Evolutionary conservation across 2,888 invertebrate genomes (phyloP).

Genomic region (Stenchaetothrips biformis): DNA sequence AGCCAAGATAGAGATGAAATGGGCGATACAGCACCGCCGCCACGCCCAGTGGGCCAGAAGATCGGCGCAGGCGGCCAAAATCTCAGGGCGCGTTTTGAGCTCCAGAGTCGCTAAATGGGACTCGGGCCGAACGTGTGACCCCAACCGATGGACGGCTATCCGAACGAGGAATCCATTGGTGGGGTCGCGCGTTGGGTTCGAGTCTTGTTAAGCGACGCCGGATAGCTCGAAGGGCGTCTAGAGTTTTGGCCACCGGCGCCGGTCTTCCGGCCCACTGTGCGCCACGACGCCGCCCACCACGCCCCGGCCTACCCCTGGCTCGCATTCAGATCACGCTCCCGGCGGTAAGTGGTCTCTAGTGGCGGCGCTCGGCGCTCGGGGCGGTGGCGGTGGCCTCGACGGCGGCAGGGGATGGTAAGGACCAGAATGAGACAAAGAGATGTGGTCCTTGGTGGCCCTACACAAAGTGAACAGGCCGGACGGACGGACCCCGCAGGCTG

Average conservation of each 20-base stretch:
- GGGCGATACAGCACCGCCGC: background rate
- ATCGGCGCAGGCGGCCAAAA: too few species aligned
- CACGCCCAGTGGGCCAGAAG: too few species aligned
- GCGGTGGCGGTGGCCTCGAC: background rate
- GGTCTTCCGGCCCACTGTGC: too few species aligned
- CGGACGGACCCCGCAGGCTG: background rate
- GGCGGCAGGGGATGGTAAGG: background rate
- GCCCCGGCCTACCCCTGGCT: background rate
- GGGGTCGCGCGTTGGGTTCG: too few species aligned
- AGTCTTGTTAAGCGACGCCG: too few species aligned
- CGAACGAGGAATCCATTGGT: too few species aligned
- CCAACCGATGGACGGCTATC: background rate
- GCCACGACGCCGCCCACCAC: background rate
- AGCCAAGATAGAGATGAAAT: background rate
- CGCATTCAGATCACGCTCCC: constrained; percentile 18
- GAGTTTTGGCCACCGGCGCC: too few species aligned
- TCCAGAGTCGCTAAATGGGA: constrained; percentile 16
- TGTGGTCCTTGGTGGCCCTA: background rate
- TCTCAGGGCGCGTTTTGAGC: too few species aligned
- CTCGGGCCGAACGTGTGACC: too few species aligned
- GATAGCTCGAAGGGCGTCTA: too few species aligned
- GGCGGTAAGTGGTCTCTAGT: constrained; percentile 10
- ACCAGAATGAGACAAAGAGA: constrained; percentile 6
- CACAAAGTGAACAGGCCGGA: background rate
- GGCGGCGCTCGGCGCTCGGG: background rate